Evolutionary conservation across 2,888 invertebrate species (phyloP).

Genomic region (Acanthoscelides obtectus): DNA sequence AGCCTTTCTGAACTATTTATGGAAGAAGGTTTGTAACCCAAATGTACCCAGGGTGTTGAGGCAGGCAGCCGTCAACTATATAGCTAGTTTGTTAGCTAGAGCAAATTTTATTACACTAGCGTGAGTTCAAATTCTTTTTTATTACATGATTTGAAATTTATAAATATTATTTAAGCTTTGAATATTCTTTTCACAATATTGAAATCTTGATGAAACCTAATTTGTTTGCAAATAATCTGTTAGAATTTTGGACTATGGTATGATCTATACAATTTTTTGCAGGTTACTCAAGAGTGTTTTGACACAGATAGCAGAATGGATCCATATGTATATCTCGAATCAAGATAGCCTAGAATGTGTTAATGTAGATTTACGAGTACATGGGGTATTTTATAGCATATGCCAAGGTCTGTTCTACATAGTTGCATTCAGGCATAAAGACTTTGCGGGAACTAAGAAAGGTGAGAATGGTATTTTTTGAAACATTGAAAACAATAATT

Average conservation of each 20-base stretch:
- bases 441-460: slow-evolving; percentile 71
- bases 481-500: too few relatives aligned
- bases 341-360: slow-evolving; percentile 56
- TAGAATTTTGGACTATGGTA: background rate
- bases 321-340: slow-evolving; percentile 73
- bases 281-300: slow-evolving; percentile 64
- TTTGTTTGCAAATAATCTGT: too few relatives aligned
- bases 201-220: too few relatives aligned
- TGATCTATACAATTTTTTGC: slow-evolving; percentile 27
- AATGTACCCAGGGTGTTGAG: slow-evolving; percentile 60
- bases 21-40: slow-evolving; percentile 68
- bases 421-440: slow-evolving; percentile 82
- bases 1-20: slow-evolving; percentile 65
- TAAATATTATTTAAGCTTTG: too few relatives aligned
- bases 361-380: slow-evolving; percentile 61
- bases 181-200: too few relatives aligned
- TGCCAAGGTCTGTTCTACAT: slow-evolving; percentile 93
- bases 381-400: slow-evolving; percentile 85
- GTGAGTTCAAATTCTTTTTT: slow-evolving; percentile 46
- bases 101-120: slow-evolving; percentile 58
- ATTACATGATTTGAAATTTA: background rate
- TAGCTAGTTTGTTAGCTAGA: slow-evolving; percentile 70
- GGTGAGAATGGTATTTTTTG: too few relatives aligned
- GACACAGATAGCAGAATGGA: slow-evolving; percentile 74
- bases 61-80: slow-evolving; percentile 67